A percentile compares a stretch with the other conserved stretches of the same genome.
phyloP scores from a whole-genome alignment of 2,113 vertebrate species.

The Siphamia tubifer region DNA sequence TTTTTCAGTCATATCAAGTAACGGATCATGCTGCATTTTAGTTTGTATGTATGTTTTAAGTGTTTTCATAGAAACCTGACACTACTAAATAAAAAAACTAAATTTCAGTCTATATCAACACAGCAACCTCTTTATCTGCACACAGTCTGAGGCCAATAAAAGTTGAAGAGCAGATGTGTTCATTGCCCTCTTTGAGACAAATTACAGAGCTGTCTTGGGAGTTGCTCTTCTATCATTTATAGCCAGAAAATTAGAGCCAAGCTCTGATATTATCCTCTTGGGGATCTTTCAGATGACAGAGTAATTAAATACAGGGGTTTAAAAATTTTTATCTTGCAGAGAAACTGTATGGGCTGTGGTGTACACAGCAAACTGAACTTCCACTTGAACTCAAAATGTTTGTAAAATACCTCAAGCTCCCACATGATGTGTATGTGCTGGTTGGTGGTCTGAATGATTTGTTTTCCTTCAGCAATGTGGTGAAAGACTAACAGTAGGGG shows the following conservation, averaged over 20 bases:
- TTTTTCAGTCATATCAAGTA: too few species aligned
- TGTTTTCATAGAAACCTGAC: slow-evolving; percentile 9
- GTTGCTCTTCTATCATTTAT: slow-evolving; percentile 46
- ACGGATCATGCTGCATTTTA: too few species aligned
- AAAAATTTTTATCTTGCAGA: slow-evolving; percentile 11
- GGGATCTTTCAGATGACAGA: slow-evolving; percentile 44
- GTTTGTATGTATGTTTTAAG: background rate
- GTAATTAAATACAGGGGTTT: slow-evolving; percentile 46
- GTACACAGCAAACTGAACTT: slow-evolving; percentile 21
- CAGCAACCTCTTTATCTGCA: slow-evolving; percentile 12
- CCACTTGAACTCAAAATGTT: slow-evolving; percentile 6
- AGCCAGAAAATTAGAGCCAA: slow-evolving; percentile 41
- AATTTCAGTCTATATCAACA: background rate
- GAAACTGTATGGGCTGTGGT: slow-evolving; percentile 11
- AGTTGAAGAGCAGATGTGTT: slow-evolving; percentile 38
- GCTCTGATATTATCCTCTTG: slow-evolving; percentile 34
- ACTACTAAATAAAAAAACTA: background rate
- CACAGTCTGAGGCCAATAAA: slow-evolving; percentile 29
- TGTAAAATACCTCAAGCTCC: slow-evolving; percentile 8
- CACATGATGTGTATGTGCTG: slow-evolving; percentile 9
- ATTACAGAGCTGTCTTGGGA: slow-evolving; percentile 43
- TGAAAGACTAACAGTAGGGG: background rate
- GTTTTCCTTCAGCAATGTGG: slow-evolving; percentile 25
- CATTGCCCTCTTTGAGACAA: slow-evolving; percentile 39
- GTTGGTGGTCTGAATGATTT: slow-evolving; percentile 13